phyloP scores from a whole-genome alignment of 2,797 vertebrate genomes.

The Crocidura indochinensis region DNA sequence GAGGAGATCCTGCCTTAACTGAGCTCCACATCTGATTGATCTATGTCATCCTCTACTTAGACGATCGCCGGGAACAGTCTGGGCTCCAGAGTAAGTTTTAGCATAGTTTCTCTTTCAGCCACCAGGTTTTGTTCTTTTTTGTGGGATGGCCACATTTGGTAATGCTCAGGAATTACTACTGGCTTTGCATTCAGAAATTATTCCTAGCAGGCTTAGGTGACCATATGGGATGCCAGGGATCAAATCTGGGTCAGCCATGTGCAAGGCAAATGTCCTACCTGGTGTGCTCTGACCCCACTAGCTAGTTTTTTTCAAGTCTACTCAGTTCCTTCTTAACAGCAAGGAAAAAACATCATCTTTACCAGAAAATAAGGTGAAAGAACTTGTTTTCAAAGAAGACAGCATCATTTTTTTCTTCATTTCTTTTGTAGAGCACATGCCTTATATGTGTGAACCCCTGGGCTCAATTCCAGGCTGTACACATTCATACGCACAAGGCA shows the following conservation, averaged over 20 bases:
- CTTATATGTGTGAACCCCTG: too few species aligned
- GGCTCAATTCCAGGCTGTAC: too few species aligned
- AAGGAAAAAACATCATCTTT: neutral
- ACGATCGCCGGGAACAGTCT: neutral
- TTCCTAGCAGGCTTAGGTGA: too few species aligned
- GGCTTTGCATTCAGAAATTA: too few species aligned
- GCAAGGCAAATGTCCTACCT: too few species aligned
- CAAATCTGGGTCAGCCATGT: too few species aligned
- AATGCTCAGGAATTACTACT: too few species aligned
- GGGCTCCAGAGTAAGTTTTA: neutral
- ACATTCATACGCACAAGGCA: too few species aligned
- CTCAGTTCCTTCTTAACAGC: neutral
- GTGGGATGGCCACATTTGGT: too few species aligned
- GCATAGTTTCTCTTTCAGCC: conserved; percentile 11
- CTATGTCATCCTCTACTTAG: neutral
- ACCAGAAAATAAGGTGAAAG: conserved; percentile 6
- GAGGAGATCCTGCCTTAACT: neutral
- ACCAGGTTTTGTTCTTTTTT: neutral
- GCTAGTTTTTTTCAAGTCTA: conserved; percentile 10
- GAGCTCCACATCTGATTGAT: neutral
- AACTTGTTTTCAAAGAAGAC: neutral
- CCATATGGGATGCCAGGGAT: too few species aligned
- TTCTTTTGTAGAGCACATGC: too few species aligned
- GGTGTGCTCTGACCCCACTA: too few species aligned
- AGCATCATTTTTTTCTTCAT: neutral